These are phyloP conservation scores for Myotis davidii DNA, from an alignment of 2,113 vertebrate genomes.

Conservation along the genomic window DNA sequence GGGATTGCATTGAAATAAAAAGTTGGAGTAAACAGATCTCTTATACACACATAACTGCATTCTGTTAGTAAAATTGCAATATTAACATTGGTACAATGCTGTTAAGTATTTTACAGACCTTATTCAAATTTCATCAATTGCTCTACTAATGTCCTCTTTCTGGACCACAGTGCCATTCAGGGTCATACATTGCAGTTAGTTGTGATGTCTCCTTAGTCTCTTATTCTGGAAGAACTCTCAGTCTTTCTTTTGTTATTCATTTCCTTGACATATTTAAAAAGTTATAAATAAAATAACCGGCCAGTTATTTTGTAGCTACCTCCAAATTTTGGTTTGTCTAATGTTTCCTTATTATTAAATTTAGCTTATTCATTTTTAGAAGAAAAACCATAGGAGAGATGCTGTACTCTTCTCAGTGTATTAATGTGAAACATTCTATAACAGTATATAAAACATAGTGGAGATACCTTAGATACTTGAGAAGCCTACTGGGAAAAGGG, in stretches of 20 bases:
- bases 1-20: neutral
- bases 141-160: neutral
- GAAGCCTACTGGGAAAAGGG: neutral
- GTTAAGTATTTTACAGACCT: neutral
- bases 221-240: neutral
- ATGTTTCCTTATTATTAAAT: neutral
- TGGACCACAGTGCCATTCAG: neutral
- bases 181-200: neutral
- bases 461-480: neutral
- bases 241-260: neutral
- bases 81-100: neutral
- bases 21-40: constrained; percentile 36
- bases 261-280: neutral
- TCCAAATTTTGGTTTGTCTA: neutral
- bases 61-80: neutral
- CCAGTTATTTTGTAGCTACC: neutral
- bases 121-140: neutral
- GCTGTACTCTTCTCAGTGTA: neutral
- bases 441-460: neutral
- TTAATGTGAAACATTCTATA: neutral
- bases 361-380: neutral
- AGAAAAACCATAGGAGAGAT: neutral
- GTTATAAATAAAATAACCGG: too few relatives aligned
- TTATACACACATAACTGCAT: neutral
- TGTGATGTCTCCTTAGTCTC: neutral